phyloP scores from a whole-genome alignment of 2,888 invertebrate genomes.

The Siphonodentalium dalli region DNA sequence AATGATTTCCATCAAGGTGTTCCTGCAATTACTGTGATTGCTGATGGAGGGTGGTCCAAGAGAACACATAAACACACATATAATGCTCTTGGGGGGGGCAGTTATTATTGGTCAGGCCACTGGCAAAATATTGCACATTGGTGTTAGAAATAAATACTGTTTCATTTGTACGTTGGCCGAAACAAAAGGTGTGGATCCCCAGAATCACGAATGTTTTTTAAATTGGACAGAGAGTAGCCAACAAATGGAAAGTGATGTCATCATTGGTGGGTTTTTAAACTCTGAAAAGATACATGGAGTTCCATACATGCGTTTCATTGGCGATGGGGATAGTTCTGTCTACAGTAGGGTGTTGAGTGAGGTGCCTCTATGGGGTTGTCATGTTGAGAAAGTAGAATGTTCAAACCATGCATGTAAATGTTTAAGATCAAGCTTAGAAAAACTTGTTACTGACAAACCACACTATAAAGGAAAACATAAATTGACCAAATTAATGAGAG shows the following conservation, averaged over 20 bases:
- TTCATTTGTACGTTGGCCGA: constrained; percentile 15
- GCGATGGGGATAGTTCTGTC: constrained; percentile 29
- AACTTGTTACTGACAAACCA: constrained; percentile 10
- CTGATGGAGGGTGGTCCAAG: constrained; percentile 24
- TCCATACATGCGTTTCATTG: constrained; percentile 17
- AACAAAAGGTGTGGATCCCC: background rate
- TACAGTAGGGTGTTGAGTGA: constrained; percentile 6
- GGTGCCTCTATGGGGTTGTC: constrained; percentile 10
- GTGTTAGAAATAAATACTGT: constrained; percentile 17
- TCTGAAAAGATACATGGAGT: constrained; percentile 16
- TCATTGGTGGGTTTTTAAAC: constrained; percentile 24
- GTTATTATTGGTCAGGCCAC: constrained; percentile 15
- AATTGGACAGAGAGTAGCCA: constrained; percentile 25
- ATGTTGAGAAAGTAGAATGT: constrained; percentile 16
- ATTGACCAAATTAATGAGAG: constrained; percentile 5
- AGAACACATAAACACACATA: constrained; percentile 22
- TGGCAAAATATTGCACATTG: constrained; percentile 13
- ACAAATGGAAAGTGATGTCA: constrained; percentile 25
- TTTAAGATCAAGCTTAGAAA: constrained; percentile 12
- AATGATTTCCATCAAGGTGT: constrained; percentile 15
- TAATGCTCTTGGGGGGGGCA: constrained; percentile 20
- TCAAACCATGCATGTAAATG: constrained; percentile 21
- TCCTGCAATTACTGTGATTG: constrained; percentile 16
- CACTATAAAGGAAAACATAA: constrained; percentile 9
- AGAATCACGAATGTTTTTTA: constrained; percentile 21